Evolutionary conservation across 2,113 vertebrate species (phyloP), one percentile per base, ranked within the genome.

Genomic region (Ranitomeya variabilis): DNA sequence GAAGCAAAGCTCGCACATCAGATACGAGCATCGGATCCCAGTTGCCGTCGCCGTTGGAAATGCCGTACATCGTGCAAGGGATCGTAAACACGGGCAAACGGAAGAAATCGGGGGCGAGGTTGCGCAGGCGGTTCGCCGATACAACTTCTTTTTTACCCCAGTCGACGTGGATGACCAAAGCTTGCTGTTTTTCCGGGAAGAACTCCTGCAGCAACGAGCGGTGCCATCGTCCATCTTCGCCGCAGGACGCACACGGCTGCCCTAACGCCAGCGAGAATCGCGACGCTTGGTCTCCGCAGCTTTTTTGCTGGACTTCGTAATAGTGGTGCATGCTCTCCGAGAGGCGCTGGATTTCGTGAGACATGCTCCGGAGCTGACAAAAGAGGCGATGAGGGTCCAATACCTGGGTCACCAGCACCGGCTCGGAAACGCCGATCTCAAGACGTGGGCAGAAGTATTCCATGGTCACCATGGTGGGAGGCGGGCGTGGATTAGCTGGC

Each of bases 71-170:
- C 2, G 96, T 96, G 18, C 97, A 99, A 0, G 93, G 90, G 0
- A 97, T 99, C 0, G 98, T 99, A 26, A 99, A 94, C 77, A 99
- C 97, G 0, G 98, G 98, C 96, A 98, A 95, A 54, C 94, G 95
- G 31, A 98, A 96, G 76, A 96, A 98, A 74, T 98, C 96, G 0
- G 92, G 21, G 18, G 96, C 93, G 89, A 99, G 91, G 19, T 91
- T 91, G 83, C 94, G 92, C 64, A 99, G 87, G 80, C 95, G 93
- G 3, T 95, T 92, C 11, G 93, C 87, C 19, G 92, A 92, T 79
- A 98, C 95, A 14, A 96, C 91, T 71, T 96, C 96, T 89, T 97
- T 97, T 73, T 94, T 96, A 23, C 98, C 98, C 19, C 93, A 96
- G 91, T 99, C 98, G 7, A 99, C 95, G 0, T 96, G 95, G 54